phyloP scores from a whole-genome alignment of 1,140 invertebrate species.

The Procambarus clarkii region DNA sequence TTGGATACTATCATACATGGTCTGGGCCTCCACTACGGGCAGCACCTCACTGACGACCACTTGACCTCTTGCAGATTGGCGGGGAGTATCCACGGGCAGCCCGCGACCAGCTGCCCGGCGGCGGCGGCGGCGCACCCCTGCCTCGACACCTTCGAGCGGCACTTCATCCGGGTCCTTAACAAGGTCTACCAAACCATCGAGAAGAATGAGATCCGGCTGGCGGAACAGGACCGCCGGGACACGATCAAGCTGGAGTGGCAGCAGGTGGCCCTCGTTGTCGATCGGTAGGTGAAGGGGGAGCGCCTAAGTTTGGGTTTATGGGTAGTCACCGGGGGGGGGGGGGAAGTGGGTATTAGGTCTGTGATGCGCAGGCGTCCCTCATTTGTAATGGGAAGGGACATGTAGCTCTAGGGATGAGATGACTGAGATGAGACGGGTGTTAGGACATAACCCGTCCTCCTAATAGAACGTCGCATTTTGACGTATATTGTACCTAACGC shows the following conservation, averaged over 20 bases:
- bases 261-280: constrained; percentile 80
- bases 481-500: too few species aligned
- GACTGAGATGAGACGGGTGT: too few species aligned
- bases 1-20: too few species aligned
- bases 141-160: constrained; percentile 62
- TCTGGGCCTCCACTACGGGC: too few species aligned
- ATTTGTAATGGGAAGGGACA: too few species aligned
- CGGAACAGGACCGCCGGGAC: constrained; percentile 79
- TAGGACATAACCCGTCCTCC: too few species aligned
- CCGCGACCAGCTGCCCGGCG: not conserved
- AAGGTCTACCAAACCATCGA: constrained; percentile 79
- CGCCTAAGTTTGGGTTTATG: too few species aligned
- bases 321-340: too few species aligned
- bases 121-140: not conserved
- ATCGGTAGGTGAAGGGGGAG: constrained; percentile 74
- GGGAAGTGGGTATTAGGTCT: too few species aligned
- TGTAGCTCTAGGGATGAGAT: too few species aligned
- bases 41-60: not conserved
- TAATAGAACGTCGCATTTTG: too few species aligned
- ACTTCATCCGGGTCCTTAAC: constrained; percentile 78
- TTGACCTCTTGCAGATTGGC: not conserved
- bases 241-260: constrained; percentile 80
- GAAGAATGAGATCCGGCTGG: constrained; percentile 79
- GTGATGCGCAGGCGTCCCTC: too few species aligned
- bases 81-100: not conserved